These are phyloP conservation scores for Scrobipalpa atriplicella DNA, from an alignment of 2,888 invertebrate species.

Conservation along the genomic window DNA sequence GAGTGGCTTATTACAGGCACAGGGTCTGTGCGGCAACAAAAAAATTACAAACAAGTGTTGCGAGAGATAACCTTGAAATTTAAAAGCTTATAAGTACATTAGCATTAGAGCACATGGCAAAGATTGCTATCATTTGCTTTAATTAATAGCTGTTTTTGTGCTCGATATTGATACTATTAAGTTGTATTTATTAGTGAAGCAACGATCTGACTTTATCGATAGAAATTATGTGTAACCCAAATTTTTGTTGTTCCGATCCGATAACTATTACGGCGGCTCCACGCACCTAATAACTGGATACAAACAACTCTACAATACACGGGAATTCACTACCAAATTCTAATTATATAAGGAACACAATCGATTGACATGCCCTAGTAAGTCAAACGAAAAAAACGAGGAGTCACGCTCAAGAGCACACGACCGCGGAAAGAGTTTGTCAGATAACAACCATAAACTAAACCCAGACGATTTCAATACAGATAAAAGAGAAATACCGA, in stretches of 20 bases:
- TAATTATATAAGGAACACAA: slow-evolving; percentile 38
- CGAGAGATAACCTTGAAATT: slow-evolving; percentile 27
- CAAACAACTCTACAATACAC: slow-evolving; percentile 27
- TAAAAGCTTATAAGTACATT: slow-evolving; percentile 31
- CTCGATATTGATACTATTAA: not conserved
- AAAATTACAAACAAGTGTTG: slow-evolving; percentile 29
- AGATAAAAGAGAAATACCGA: slow-evolving; percentile 36
- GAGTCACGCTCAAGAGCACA: slow-evolving; percentile 62
- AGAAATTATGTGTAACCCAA: not conserved
- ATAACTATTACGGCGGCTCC: slow-evolving; percentile 27
- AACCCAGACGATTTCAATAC: slow-evolving; percentile 38
- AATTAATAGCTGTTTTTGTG: not conserved
- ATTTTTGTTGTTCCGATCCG: slow-evolving; percentile 27
- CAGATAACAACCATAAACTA: slow-evolving; percentile 37
- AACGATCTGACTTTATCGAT: no score
- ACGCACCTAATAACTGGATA: slow-evolving; percentile 32
- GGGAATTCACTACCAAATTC: slow-evolving; percentile 30
- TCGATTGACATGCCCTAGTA: slow-evolving; percentile 34
- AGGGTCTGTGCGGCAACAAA: slow-evolving; percentile 38
- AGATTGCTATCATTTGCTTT: slow-evolving; percentile 18
- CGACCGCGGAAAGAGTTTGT: slow-evolving; percentile 50
- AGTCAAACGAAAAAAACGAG: slow-evolving; percentile 47
- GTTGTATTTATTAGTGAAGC: slow-evolving; percentile 1
- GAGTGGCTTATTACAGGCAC: slow-evolving; percentile 47
- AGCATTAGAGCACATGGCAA: slow-evolving; percentile 30